phyloP scores from a whole-genome alignment of 2,888 invertebrate species.

The Caenorhabditis imperialis region DNA sequence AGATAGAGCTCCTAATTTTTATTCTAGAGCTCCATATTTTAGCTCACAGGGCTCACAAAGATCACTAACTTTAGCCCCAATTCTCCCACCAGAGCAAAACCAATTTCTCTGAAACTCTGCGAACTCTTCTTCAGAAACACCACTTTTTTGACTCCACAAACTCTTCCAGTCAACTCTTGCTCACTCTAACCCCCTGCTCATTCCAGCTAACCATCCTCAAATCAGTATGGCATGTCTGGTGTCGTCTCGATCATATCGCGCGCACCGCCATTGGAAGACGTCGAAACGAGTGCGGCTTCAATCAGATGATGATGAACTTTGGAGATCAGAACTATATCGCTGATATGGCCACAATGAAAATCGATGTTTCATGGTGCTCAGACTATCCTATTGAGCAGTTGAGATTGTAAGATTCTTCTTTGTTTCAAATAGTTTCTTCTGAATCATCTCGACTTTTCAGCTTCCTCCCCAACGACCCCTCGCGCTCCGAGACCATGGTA shows the following conservation, averaged over 20 bases:
- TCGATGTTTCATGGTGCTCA: constrained; percentile 8
- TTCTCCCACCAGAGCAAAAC: no score
- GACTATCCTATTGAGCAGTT: background rate
- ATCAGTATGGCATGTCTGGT: constrained; percentile 18
- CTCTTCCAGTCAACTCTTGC: no score
- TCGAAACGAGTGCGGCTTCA: no score
- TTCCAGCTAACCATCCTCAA: constrained; percentile 19
- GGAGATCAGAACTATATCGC: background rate
- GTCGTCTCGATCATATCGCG: constrained; percentile 1
- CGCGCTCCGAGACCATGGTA: background rate
- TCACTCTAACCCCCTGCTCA: no score
- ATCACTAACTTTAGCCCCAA: no score
- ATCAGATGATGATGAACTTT: background rate
- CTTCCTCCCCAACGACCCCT: constrained; percentile 3
- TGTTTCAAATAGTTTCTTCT: background rate
- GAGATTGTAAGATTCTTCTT: background rate
- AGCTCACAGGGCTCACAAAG: no score
- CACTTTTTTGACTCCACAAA: no score
- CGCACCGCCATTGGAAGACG: background rate
- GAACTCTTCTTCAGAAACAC: no score
- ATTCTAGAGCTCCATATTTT: no score
- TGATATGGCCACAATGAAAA: background rate
- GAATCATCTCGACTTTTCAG: constrained; percentile 16
- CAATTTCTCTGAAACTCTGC: no score
- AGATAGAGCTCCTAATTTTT: no score